Base-by-base conservation (phyloP, 1,140 invertebrate genomes). In the Teleopsis dalmanni region DNA sequence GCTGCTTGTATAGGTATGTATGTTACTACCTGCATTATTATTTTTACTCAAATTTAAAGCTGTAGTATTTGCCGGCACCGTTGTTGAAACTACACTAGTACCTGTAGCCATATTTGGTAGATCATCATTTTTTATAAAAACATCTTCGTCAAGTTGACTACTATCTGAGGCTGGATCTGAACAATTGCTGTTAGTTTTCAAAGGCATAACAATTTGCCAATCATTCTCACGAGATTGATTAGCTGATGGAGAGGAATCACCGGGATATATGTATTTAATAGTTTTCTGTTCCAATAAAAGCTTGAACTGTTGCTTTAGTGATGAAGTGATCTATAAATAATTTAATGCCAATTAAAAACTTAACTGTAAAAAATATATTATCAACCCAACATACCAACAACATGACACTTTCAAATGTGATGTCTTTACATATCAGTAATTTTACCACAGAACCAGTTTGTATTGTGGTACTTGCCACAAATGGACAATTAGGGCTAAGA, bases 361-460 rank as follows among this genome's bases (percentile, higher is more conserved):
- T 38, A 11, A 25, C 13, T 11, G 41, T 4, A 50, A 27, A 25
- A 19, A 29, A 2, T 2, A 46, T 38, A 3, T 3, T 27, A 18
- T 11, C 21, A 44, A 0, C n/a, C 4, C 33, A 6, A 55, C 56
- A 71, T 65, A 84, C 81, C 68, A 88, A 64, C 33, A 88, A 71
- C 60, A 79, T 81, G 25, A 83, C 78, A 22, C 75, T 77, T 51
- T 84, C 81, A 18, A 83, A 75, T 46, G 75, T 77, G 56, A 81
- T 81, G 65, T 87, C 83, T 53, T 80, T 76, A 52, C 84, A 82
- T 35, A 89, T 72, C 47, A 80, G 71, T 31, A 87, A 59, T 47
- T 74, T 73, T 34, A 64, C 72, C 41, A 88, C 76, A 18, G 73
- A 65, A 33, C 78, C 81, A 43, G 75, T 76, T 10, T 67, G 58